Percentiles rank a stretch among this genome's conserved stretches.
Evolutionary conservation across 2,797 vertebrate species (phyloP).

Genomic region (Thamnophis elegans): DNA sequence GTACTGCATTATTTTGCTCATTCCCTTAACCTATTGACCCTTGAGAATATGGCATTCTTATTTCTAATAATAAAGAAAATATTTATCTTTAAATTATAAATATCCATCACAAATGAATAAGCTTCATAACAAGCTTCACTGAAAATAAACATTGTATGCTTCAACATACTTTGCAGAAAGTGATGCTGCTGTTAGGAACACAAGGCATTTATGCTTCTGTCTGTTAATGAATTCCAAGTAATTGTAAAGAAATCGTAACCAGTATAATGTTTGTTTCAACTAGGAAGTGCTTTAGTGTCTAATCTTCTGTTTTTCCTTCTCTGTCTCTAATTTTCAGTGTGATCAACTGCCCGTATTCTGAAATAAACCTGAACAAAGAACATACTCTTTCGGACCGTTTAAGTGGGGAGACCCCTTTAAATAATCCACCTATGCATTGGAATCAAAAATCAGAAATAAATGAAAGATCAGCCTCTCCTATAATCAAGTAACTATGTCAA

Average conservation of each 20-base stretch:
- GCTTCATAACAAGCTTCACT: not conserved
- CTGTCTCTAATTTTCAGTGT: slow-evolving; percentile 67
- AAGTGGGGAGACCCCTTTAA: slow-evolving; percentile 76
- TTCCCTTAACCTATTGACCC: not conserved
- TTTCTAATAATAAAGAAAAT: not conserved
- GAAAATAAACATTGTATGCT: slow-evolving; percentile 16
- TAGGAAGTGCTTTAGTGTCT: slow-evolving; percentile 11
- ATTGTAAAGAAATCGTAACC: slow-evolving; percentile 25
- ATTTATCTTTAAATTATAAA: not conserved
- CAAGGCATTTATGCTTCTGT: not conserved
- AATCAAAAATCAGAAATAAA: slow-evolving; percentile 70
- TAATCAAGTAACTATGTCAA: slow-evolving; percentile 71
- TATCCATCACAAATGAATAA: not conserved
- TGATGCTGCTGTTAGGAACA: slow-evolving; percentile 2
- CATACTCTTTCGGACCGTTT: slow-evolving; percentile 79
- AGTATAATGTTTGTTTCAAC: slow-evolving; percentile 17
- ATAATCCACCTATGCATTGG: slow-evolving; percentile 65
- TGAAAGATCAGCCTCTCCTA: slow-evolving; percentile 66
- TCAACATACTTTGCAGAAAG: not conserved
- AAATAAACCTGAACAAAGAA: slow-evolving; percentile 82
- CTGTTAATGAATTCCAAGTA: slow-evolving; percentile 12
- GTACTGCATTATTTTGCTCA: not conserved
- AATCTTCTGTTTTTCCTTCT: slow-evolving; percentile 24
- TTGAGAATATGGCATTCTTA: not conserved
- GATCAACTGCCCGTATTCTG: slow-evolving; percentile 81